Evolutionary conservation across 2,888 invertebrate species (phyloP).

Genomic region (Aphrophora alni): DNA sequence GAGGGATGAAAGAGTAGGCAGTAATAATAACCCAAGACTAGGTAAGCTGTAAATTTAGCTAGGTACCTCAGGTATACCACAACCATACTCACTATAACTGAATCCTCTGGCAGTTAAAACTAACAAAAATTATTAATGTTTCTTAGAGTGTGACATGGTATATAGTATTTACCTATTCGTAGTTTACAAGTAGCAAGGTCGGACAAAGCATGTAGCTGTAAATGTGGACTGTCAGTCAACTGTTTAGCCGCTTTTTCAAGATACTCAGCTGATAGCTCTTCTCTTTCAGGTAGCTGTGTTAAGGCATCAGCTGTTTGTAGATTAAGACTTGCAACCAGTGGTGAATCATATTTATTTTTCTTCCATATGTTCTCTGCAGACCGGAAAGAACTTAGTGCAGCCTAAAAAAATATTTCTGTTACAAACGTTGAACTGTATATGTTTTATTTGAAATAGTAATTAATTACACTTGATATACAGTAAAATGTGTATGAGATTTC

Average conservation of each 20-base stretch:
- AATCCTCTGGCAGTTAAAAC: too few relatives aligned
- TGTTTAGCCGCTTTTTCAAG: slow-evolving; percentile 42
- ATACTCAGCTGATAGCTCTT: slow-evolving; percentile 40
- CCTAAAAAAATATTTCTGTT: slow-evolving; percentile 42
- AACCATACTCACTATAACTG: too few relatives aligned
- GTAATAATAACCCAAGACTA: too few relatives aligned
- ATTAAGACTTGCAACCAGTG: slow-evolving; percentile 41
- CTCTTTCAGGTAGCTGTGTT: slow-evolving; percentile 27
- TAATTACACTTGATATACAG: too few relatives aligned
- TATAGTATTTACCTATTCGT: slow-evolving; percentile 45
- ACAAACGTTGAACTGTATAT: too few relatives aligned
- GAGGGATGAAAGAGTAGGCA: too few relatives aligned
- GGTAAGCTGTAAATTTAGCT: too few relatives aligned
- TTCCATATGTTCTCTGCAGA: slow-evolving; percentile 42
- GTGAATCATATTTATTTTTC: not conserved
- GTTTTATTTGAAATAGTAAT: too few relatives aligned
- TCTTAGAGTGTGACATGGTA: too few relatives aligned
- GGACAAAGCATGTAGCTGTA: slow-evolving; percentile 43
- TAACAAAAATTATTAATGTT: too few relatives aligned
- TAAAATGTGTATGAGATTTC: too few relatives aligned
- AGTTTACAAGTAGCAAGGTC: slow-evolving; percentile 42
- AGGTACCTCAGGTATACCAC: too few relatives aligned
- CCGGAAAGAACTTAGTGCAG: slow-evolving; percentile 39
- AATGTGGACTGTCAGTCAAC: slow-evolving; percentile 43
- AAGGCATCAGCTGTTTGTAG: slow-evolving; percentile 44